Evolutionary conservation across 2,113 vertebrate genomes (phyloP), one percentile per base, ranked within the genome.

Genomic region (Henicopernis longicauda): DNA sequence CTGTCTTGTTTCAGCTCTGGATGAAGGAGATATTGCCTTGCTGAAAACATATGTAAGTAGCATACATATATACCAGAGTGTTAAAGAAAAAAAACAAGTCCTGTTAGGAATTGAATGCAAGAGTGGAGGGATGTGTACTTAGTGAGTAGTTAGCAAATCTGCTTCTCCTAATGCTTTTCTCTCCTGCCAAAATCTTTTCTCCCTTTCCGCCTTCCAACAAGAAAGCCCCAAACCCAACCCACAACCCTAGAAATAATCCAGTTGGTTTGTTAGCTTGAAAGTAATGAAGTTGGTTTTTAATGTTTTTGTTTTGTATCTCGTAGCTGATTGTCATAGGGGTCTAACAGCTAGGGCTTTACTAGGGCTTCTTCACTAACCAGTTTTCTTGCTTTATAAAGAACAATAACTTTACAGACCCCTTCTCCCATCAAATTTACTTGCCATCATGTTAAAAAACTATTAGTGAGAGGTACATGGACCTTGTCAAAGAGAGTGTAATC

Each of bases 1-100:
- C 8, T 97, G 38, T 97, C n/a, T 97, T 92, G 32, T 98, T 98
- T 78, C 95, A 99, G 99, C 99, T 97, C 94, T 99, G 97, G 99
- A 99, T 98, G 99, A 99, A 97, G 99, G 99, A 11, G 99, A 99
- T 91, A 99, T 99, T 93, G 99, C 99, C 72, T 98, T 99, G 95
- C 96, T 99, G 95, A 99, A 99, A 97, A 99, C 99, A 72, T 99
- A 99, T 2, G 99, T 99, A 97, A 99, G 99, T 99, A 74, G 13
- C 66, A 47, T 47, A 31, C 17, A 5, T 40, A 5, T 38, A 3
- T 0, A 27, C 14, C 87, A n/a, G 9, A 79, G 3, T 32, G 40
- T 16, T 57, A 26, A 27, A 61, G 11, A 12, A 42, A 89, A 89
- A 67, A 29, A 45, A 3, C 47, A 54, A 34, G 16, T 71, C 25